phyloP scores from a whole-genome alignment of 2,797 vertebrate genomes.

The Dermochelys coriacea region DNA sequence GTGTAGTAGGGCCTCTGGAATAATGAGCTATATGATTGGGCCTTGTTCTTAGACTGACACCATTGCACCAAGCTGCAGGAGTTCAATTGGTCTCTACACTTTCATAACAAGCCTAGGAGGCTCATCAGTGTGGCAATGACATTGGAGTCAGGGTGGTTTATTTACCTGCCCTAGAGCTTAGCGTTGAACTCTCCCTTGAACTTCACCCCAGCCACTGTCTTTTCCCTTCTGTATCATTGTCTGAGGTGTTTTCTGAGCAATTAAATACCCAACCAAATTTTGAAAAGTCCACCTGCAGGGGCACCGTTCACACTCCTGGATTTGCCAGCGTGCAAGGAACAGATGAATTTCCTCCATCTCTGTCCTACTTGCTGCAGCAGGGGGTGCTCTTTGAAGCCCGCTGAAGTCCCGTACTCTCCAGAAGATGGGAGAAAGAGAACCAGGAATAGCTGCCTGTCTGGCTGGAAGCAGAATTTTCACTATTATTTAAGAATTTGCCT shows the following conservation, averaged over 20 bases:
- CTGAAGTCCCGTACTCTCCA: neutral
- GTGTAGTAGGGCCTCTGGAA: neutral
- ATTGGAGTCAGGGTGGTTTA: neutral
- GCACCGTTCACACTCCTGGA: neutral
- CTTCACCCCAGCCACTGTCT: neutral
- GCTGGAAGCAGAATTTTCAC: conserved; percentile 4
- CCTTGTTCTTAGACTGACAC: neutral
- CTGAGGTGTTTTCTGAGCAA: neutral
- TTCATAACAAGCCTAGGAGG: neutral
- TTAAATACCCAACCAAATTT: neutral
- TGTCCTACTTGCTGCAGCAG: neutral
- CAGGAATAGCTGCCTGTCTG: neutral
- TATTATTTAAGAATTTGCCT: conserved; percentile 29
- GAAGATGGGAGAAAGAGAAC: neutral
- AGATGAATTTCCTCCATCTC: neutral
- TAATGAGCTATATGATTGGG: neutral
- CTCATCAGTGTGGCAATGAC: neutral
- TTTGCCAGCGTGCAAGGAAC: neutral
- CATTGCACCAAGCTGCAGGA: neutral
- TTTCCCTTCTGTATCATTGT: neutral
- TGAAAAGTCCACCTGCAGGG: neutral
- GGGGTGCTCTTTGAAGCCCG: neutral
- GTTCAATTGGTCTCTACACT: neutral
- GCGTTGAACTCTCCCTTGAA: neutral
- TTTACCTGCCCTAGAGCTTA: neutral